phyloP scores from a whole-genome alignment of 2,113 vertebrate genomes.

The Girardinichthys multiradiatus region DNA sequence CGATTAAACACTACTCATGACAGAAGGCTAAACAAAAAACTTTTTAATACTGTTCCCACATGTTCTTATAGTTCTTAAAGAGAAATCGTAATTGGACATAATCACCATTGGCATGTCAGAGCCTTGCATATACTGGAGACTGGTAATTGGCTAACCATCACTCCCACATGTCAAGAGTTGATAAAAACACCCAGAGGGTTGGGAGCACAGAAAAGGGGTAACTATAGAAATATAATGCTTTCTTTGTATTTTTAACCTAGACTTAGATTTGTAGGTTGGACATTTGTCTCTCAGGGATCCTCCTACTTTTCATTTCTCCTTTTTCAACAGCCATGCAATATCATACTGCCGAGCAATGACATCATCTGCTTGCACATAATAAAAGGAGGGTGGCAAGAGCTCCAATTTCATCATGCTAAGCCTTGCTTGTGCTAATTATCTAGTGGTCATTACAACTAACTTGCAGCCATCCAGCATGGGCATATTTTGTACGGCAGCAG shows the following conservation, averaged over 20 bases:
- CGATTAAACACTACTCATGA: too few relatives aligned
- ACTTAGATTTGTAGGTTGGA: not conserved
- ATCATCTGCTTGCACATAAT: conserved; percentile 48
- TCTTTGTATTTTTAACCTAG: not conserved
- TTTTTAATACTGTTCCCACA: too few relatives aligned
- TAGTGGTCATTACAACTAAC: conserved; percentile 46
- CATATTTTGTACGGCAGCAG: conserved; percentile 35
- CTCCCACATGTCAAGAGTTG: too few relatives aligned
- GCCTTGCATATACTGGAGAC: too few relatives aligned
- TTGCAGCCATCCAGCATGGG: conserved; percentile 37
- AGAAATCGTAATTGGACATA: too few relatives aligned
- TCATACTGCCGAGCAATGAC: conserved; percentile 47
- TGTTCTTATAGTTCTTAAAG: too few relatives aligned
- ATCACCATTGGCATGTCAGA: too few relatives aligned
- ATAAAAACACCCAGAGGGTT: too few relatives aligned
- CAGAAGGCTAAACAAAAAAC: too few relatives aligned
- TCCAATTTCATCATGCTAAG: conserved; percentile 39
- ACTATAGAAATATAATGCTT: too few relatives aligned
- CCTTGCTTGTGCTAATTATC: conserved; percentile 48
- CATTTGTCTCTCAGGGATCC: not conserved
- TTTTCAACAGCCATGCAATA: conserved; percentile 39
- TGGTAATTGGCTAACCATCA: too few relatives aligned
- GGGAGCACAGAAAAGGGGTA: too few relatives aligned
- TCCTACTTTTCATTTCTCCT: conserved; percentile 13
- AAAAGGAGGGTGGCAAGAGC: not conserved